phyloP scores from a whole-genome alignment of 1,140 invertebrate genomes.

The Pogonus chalceus region DNA sequence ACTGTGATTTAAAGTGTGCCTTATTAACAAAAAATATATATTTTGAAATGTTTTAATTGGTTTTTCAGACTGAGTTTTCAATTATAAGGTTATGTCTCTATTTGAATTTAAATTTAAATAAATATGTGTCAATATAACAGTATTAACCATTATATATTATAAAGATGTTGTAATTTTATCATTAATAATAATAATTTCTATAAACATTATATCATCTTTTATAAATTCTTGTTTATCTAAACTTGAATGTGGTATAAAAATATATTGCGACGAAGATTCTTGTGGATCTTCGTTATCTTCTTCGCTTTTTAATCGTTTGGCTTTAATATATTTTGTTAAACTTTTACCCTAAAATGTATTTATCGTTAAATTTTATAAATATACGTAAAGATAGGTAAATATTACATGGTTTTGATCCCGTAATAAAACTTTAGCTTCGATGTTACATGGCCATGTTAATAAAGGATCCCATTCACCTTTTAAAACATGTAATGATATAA shows the following conservation, averaged over 20 bases:
- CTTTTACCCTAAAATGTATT: constrained; percentile 31
- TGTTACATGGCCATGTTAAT: constrained; percentile 55
- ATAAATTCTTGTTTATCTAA: constrained; percentile 54
- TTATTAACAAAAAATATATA: not conserved
- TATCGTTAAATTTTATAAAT: not conserved
- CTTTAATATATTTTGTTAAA: constrained; percentile 40
- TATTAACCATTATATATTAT: not conserved
- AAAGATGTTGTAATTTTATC: not conserved
- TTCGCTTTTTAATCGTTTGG: constrained; percentile 35
- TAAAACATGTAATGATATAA: constrained; percentile 52
- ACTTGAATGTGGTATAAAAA: constrained; percentile 60
- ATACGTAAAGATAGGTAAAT: not conserved
- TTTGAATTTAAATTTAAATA: not conserved
- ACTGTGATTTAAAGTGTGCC: not conserved
- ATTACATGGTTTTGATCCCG: constrained; percentile 37
- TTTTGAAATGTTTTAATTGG: not conserved
- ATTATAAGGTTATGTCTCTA: not conserved
- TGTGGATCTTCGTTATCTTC: constrained; percentile 38
- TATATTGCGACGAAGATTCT: constrained; percentile 51
- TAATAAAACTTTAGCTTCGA: constrained; percentile 49
- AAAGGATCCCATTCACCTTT: constrained; percentile 58
- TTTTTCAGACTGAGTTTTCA: not conserved
- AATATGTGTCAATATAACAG: not conserved
- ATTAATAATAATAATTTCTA: constrained; percentile 47
- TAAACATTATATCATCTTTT: constrained; percentile 51